Evolutionary conservation across 2,888 invertebrate species (phyloP).

Genomic region (Acleris literana): DNA sequence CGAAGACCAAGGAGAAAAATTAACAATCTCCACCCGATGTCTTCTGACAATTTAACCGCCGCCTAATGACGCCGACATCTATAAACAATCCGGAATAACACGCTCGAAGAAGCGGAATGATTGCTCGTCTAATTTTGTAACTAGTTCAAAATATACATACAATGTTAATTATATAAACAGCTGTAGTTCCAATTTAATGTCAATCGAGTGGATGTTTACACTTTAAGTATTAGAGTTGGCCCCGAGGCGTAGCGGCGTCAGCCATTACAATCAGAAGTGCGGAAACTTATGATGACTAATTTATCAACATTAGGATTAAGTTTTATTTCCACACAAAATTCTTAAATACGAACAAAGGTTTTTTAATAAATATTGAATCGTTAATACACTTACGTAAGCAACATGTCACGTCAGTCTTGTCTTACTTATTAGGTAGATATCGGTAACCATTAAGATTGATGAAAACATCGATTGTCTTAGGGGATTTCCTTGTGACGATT

Average conservation of each 20-base stretch:
- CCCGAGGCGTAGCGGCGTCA: no score
- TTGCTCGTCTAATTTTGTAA: constrained; percentile 37
- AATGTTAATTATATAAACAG: background rate
- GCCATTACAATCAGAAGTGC: no score
- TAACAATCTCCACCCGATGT: background rate
- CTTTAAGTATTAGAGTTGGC: no score
- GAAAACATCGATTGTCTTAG: constrained; percentile 2
- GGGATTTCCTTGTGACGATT: constrained; percentile 33
- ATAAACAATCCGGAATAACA: constrained; percentile 40
- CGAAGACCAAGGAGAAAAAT: no score
- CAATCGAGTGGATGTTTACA: background rate
- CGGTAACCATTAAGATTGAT: constrained; percentile 4
- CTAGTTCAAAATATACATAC: constrained; percentile 5
- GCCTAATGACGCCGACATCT: constrained; percentile 8
- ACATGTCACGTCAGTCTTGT: background rate
- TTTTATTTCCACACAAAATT: no score
- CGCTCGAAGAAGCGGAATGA: constrained; percentile 44
- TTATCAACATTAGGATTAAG: no score
- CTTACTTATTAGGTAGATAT: constrained; percentile 1
- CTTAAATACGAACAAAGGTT: no score
- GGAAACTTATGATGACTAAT: no score
- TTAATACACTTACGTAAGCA: no score
- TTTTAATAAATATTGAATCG: no score
- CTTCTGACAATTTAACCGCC: constrained; percentile 4
- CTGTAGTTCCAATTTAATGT: background rate